Percentiles rank a stretch among this genome's conserved stretches.
These are phyloP conservation scores for Cheilosia vernalis DNA, from an alignment of 2,888 invertebrate genomes.

Conservation along the genomic window DNA sequence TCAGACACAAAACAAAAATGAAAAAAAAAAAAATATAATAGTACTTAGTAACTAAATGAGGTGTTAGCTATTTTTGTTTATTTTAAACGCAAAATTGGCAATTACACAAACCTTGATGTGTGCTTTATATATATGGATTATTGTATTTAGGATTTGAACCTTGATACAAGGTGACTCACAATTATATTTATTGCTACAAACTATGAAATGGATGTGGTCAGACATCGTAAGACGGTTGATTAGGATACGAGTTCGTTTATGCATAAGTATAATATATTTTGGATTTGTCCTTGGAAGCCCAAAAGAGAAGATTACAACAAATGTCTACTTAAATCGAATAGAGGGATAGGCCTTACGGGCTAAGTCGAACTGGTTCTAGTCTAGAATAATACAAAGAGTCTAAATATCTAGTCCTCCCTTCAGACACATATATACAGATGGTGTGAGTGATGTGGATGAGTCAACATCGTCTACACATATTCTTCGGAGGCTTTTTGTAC, in stretches of 20 bases:
- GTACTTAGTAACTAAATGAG: slow-evolving; percentile 76
- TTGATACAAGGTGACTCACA: slow-evolving; percentile 83
- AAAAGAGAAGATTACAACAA: slow-evolving; percentile 28
- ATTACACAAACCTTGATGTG: slow-evolving; percentile 75
- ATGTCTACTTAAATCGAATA: slow-evolving; percentile 29
- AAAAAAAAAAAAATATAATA: slow-evolving; percentile 44
- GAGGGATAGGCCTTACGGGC: slow-evolving; percentile 16
- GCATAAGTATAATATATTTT: slow-evolving; percentile 36
- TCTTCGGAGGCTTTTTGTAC: slow-evolving; percentile 95
- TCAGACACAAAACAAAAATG: slow-evolving; percentile 43
- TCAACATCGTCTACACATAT: slow-evolving; percentile 87
- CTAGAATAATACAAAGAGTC: slow-evolving; percentile 70
- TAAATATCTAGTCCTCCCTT: slow-evolving; percentile 29
- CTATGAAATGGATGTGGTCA: slow-evolving; percentile 54
- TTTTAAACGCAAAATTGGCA: slow-evolving; percentile 47
- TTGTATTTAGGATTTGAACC: slow-evolving; percentile 79
- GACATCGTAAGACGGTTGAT: slow-evolving; percentile 47
- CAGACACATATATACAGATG: slow-evolving; percentile 47
- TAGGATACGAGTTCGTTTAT: slow-evolving; percentile 38
- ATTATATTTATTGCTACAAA: slow-evolving; percentile 60
- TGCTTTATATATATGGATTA: slow-evolving; percentile 45
- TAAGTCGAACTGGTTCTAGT: slow-evolving; percentile 42
- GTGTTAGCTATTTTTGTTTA: slow-evolving; percentile 63
- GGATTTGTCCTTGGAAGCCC: slow-evolving; percentile 62
- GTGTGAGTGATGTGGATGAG: not conserved